These are phyloP conservation scores for Thymallus thymallus DNA, from an alignment of 2,113 vertebrate species.

Conservation along the genomic window DNA sequence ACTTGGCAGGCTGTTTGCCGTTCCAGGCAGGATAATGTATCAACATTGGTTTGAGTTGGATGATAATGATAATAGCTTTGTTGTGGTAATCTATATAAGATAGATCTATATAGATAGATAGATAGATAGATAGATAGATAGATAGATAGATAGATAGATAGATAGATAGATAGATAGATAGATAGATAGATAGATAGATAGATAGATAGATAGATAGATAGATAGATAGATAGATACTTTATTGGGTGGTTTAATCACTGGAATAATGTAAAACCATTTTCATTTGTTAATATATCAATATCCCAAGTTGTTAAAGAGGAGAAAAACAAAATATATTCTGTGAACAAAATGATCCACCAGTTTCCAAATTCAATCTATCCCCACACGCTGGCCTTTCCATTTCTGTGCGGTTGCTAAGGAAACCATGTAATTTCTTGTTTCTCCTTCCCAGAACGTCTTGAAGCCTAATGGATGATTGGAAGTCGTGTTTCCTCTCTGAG, in stretches of 20 bases:
- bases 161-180: too few relatives aligned
- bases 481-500: slow-evolving; percentile 48
- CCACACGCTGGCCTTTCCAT: slow-evolving; percentile 46
- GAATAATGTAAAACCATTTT: neutral
- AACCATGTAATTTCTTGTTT: slow-evolving; percentile 55
- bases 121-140: too few relatives aligned
- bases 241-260: neutral
- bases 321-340: slow-evolving; percentile 1
- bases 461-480: slow-evolving; percentile 53
- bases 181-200: too few relatives aligned
- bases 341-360: slow-evolving; percentile 15
- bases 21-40: neutral
- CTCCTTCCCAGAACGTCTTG: slow-evolving; percentile 35
- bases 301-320: neutral
- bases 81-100: neutral
- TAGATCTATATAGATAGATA: too few relatives aligned
- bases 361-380: slow-evolving; percentile 47
- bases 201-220: too few relatives aligned
- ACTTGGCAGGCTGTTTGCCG: neutral
- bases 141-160: too few relatives aligned
- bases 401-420: slow-evolving; percentile 65
- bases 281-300: slow-evolving; percentile 20
- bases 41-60: neutral
- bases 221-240: too few relatives aligned
- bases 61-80: neutral